Evolutionary conservation across 2,113 vertebrate genomes (phyloP).

Genomic region (Polypterus senegalus): DNA sequence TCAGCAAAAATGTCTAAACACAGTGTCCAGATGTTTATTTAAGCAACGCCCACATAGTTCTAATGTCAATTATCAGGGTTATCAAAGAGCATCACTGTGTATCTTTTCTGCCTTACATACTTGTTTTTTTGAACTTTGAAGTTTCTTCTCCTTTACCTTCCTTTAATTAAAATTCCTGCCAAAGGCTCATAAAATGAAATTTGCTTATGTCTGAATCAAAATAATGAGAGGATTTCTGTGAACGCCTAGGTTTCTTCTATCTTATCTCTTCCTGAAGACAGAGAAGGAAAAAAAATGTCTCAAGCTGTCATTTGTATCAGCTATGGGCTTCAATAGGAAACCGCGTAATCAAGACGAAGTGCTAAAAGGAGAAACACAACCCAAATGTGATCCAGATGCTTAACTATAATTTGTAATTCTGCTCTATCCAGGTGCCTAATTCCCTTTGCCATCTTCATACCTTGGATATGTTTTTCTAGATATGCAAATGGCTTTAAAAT

Average conservation of each 20-base stretch:
- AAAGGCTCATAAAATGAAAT: constrained; percentile 23
- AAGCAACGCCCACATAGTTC: constrained; percentile 70
- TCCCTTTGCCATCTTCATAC: no score
- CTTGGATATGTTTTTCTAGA: no score
- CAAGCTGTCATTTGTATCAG: constrained; percentile 38
- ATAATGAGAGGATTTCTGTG: constrained; percentile 17
- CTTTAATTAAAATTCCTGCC: constrained; percentile 71
- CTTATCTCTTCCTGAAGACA: constrained; percentile 9
- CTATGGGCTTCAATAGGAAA: constrained; percentile 11
- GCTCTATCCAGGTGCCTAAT: constrained; percentile 27
- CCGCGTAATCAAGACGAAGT: constrained; percentile 42
- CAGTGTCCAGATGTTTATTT: constrained; percentile 73
- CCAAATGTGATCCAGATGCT: constrained; percentile 58
- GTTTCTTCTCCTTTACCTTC: constrained; percentile 31
- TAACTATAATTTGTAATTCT: constrained; percentile 24
- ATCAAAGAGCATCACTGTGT: constrained; percentile 81
- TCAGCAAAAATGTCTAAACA: constrained; percentile 77
- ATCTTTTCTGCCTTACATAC: constrained; percentile 70
- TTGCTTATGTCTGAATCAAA: not conserved
- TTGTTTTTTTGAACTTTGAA: constrained; percentile 65
- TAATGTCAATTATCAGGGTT: constrained; percentile 81
- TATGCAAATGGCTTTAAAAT: no score
- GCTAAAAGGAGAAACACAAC: constrained; percentile 43
- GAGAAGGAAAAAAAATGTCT: constrained; percentile 30
- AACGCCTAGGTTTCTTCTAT: not conserved